Conservation (phyloP, 1,140 invertebrate genomes). For the Drosophila serrata region DNA sequence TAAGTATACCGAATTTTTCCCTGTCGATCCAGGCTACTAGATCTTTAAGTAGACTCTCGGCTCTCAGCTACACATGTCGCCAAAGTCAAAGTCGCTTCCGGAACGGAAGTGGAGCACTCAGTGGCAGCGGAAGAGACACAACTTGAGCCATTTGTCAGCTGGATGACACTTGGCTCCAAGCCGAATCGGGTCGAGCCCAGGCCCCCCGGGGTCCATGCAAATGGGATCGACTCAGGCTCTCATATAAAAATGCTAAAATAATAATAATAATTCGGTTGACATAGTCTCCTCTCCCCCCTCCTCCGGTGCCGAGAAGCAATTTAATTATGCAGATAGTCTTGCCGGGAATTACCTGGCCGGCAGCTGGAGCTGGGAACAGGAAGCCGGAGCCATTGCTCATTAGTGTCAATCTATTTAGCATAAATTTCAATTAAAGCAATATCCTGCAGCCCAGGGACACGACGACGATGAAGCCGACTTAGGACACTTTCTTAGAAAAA, state of each 20-base stretch:
- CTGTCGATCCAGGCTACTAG: constrained; percentile 34
- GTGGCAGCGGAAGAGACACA: constrained; percentile 59
- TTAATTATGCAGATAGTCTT: constrained; percentile 69
- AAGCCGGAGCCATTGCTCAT: constrained; percentile 72
- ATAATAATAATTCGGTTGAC: constrained; percentile 79
- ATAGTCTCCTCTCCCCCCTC: not conserved
- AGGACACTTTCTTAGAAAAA: constrained; percentile 60
- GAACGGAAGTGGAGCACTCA: constrained; percentile 57
- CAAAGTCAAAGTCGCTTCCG: constrained; percentile 52
- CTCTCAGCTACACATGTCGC: constrained; percentile 42
- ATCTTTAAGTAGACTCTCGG: constrained; percentile 28
- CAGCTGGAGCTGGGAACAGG: constrained; percentile 21
- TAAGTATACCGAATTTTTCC: not conserved
- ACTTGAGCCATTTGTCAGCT: constrained; percentile 69
- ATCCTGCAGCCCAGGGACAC: constrained; percentile 66
- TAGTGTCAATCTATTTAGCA: constrained; percentile 84
- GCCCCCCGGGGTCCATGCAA: constrained; percentile 52
- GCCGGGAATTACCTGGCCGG: constrained; percentile 51
- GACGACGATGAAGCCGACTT: constrained; percentile 53
- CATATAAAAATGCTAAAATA: constrained; percentile 60
- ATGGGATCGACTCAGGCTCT: constrained; percentile 44
- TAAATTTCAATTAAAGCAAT: constrained; percentile 84
- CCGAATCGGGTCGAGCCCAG: not conserved
- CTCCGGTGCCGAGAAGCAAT: constrained; percentile 51
- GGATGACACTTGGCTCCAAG: constrained; percentile 30